Evolutionary conservation across 2,888 invertebrate genomes (phyloP).

Genomic region (Toxonevra muliebris): DNA sequence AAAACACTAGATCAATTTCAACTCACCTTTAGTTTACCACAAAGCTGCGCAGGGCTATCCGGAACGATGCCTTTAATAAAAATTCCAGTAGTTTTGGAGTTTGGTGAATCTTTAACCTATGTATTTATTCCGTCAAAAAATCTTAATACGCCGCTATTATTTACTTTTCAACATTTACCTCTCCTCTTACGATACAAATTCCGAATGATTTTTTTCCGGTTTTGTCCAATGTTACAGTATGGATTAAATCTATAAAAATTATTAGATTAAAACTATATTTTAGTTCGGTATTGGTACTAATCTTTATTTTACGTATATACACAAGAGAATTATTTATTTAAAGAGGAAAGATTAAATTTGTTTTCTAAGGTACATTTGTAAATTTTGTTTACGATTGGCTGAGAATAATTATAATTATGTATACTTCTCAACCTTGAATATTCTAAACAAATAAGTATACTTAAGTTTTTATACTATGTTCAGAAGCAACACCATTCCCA

Average conservation of each 20-base stretch:
- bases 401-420: too few relatives aligned
- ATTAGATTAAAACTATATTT: background rate
- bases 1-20: too few relatives aligned
- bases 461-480: too few relatives aligned
- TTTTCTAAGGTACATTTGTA: too few relatives aligned
- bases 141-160: background rate
- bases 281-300: too few relatives aligned
- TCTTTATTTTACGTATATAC: too few relatives aligned
- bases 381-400: too few relatives aligned
- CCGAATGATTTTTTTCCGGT: slow-evolving; percentile 76
- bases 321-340: too few relatives aligned
- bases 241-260: slow-evolving; percentile 50
- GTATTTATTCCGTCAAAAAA: slow-evolving; percentile 23
- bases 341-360: too few relatives aligned
- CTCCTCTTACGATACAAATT: slow-evolving; percentile 96
- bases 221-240: slow-evolving; percentile 58
- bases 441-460: too few relatives aligned
- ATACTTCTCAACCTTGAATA: too few relatives aligned
- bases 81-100: slow-evolving; percentile 83
- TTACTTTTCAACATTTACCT: slow-evolving; percentile 69
- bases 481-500: too few relatives aligned
- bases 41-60: slow-evolving; percentile 91
- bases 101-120: slow-evolving; percentile 69
- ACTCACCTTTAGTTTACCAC: slow-evolving; percentile 83
- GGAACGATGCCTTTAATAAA: slow-evolving; percentile 97